Evolutionary conservation across 2,888 invertebrate genomes (phyloP).

Genomic region (Electrophaes corylata): DNA sequence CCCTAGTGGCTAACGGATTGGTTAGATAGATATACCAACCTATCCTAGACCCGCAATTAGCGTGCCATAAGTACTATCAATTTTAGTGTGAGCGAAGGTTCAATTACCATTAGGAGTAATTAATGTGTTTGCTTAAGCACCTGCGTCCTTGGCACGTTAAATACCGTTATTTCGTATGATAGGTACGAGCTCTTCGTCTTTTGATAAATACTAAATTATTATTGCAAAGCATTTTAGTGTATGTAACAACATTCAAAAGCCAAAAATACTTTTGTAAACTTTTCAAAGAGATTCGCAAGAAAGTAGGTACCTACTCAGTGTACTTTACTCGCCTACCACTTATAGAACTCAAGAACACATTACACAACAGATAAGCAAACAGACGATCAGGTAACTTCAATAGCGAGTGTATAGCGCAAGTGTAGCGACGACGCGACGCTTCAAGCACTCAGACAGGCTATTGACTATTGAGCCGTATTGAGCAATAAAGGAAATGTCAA

Average conservation of each 20-base stretch:
- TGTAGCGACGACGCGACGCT: background rate
- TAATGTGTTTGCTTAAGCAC: slow-evolving; percentile 19
- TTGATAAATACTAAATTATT: too few relatives aligned
- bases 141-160: slow-evolving; percentile 18
- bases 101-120: slow-evolving; percentile 24
- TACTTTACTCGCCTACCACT: too few relatives aligned
- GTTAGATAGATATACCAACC: background rate
- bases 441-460: background rate
- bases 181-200: too few relatives aligned
- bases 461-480: slow-evolving; percentile 1
- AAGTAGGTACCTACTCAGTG: too few relatives aligned
- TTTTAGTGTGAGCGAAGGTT: slow-evolving; percentile 14
- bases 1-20: slow-evolving; percentile 27
- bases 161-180: background rate
- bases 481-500: slow-evolving; percentile 16
- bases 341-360: slow-evolving; percentile 9
- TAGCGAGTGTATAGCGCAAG: background rate
- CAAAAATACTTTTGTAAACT: too few relatives aligned
- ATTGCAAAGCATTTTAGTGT: too few relatives aligned
- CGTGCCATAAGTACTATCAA: slow-evolving; percentile 16
- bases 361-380: slow-evolving; percentile 18
- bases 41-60: slow-evolving; percentile 20
- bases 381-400: slow-evolving; percentile 5
- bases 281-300: too few relatives aligned
- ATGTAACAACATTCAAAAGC: background rate